Conservation (phyloP, 2,797 vertebrate genomes). For the Myotis pilosus region DNA sequence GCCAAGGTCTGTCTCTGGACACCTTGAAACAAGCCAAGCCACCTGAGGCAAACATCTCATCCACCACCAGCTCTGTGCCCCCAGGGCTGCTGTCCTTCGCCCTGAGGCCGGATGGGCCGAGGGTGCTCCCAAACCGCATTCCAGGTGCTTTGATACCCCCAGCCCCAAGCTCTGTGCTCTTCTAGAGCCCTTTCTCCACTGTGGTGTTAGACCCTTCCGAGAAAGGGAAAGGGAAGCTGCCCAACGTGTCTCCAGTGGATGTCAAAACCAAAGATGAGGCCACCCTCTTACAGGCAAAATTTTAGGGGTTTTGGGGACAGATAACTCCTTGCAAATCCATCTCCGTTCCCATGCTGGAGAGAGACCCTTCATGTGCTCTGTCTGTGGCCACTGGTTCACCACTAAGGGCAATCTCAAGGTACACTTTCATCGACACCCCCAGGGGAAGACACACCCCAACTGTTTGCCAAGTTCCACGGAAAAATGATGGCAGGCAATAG, state of each 20-base stretch:
- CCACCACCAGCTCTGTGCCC: slow-evolving; percentile 81
- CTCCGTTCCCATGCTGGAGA: slow-evolving; percentile 97
- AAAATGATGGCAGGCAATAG: slow-evolving; percentile 92
- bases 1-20: slow-evolving; percentile 91
- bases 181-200: slow-evolving; percentile 87
- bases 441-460: slow-evolving; percentile 96
- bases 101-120: slow-evolving; percentile 88
- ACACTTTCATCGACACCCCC: slow-evolving; percentile 97
- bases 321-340: slow-evolving; percentile 98
- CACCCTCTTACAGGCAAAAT: slow-evolving; percentile 91
- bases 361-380: slow-evolving; percentile 96
- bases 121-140: slow-evolving; percentile 88
- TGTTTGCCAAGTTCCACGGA: slow-evolving; percentile 96
- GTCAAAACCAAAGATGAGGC: slow-evolving; percentile 86
- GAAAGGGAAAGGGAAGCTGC: slow-evolving; percentile 91
- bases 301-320: slow-evolving; percentile 98
- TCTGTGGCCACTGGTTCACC: slow-evolving; percentile 98
- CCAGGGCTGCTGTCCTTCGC: slow-evolving; percentile 84
- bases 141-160: slow-evolving; percentile 90
- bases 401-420: slow-evolving; percentile 99
- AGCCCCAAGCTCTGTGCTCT: slow-evolving; percentile 87
- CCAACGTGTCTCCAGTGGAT: slow-evolving; percentile 83
- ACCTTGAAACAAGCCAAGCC: slow-evolving; percentile 93
- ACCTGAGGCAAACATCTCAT: slow-evolving; percentile 86
- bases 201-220: slow-evolving; percentile 90